Conservation (phyloP, 2,113 vertebrate species). For the Ancistrus triradiatus region DNA sequence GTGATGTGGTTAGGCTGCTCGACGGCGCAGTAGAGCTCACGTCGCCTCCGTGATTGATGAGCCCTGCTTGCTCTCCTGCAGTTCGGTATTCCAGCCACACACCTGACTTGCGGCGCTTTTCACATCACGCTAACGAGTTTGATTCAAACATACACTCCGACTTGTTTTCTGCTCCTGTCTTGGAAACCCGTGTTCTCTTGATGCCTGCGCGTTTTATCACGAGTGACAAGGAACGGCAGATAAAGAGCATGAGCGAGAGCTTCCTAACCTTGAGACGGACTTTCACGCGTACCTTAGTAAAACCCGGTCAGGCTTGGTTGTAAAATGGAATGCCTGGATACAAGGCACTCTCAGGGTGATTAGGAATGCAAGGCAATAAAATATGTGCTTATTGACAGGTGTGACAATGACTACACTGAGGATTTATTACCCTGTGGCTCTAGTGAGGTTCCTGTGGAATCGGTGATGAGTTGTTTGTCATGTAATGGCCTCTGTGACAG, state of each 20-base stretch:
- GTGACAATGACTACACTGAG: slow-evolving; percentile 52
- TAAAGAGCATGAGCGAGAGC: slow-evolving; percentile 32
- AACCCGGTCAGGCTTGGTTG: slow-evolving; percentile 50
- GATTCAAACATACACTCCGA: slow-evolving; percentile 51
- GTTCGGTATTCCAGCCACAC: slow-evolving; percentile 46
- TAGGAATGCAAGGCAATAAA: slow-evolving; percentile 59
- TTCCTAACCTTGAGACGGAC: slow-evolving; percentile 30
- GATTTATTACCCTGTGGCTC: slow-evolving; percentile 53
- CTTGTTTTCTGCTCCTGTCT: slow-evolving; percentile 46
- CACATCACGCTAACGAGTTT: slow-evolving; percentile 43
- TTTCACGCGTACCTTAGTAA: slow-evolving; percentile 28
- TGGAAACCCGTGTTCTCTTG: slow-evolving; percentile 25
- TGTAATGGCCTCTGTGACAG: background rate
- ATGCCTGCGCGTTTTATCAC: slow-evolving; percentile 28
- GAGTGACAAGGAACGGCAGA: slow-evolving; percentile 32
- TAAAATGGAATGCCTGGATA: slow-evolving; percentile 50
- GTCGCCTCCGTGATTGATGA: slow-evolving; percentile 59
- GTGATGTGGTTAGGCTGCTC: slow-evolving; percentile 50
- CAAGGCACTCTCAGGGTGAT: slow-evolving; percentile 48
- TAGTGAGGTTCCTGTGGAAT: slow-evolving; percentile 40
- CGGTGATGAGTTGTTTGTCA: slow-evolving; percentile 21
- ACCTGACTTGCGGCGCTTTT: slow-evolving; percentile 43
- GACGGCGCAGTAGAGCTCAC: slow-evolving; percentile 49
- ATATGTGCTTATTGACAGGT: slow-evolving; percentile 57
- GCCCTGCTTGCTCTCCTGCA: slow-evolving; percentile 44